Evolutionary conservation across 2,888 invertebrate species (phyloP), one percentile per base, ranked within the genome.

Genomic region (Idaea dimidiata): DNA sequence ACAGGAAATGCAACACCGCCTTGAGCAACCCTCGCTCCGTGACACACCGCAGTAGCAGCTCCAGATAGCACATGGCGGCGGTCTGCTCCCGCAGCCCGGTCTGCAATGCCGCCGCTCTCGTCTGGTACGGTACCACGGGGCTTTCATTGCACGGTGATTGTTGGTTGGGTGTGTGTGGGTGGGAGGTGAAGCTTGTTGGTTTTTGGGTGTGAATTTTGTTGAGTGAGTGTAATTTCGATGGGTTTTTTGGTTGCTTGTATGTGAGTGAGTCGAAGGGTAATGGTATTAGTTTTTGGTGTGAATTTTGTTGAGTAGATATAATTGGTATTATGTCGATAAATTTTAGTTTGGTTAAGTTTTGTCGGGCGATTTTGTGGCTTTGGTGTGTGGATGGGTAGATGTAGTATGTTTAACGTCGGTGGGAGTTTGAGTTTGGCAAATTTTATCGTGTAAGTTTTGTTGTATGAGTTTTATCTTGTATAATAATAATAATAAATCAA

Each of bases 11-110:
- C 31, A 99, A 93, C 76, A 98, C 95, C 0, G 97, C 95, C 72
- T 96, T 94, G 71, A 99, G 90, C 61, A 99, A 91, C 0, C 97
- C 96, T 0, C 97, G 96, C 73, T 97, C 96, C 0, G 97, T 96
- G 16, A 97, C 96, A 60, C 97, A 97, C 59, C 99, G 94, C 68
- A 99, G 87, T 75, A 98, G 95, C 72, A 99, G 93, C 88, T 99
- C 98, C 68, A 99, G 94, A 89, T 99, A 99, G 7, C 97, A 97
- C 80, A 97, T 98, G 10, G 98, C 97, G 59, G 98, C 97, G 64
- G 98, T 95, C 82, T 98, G 96, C 86, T 99, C 98, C 71, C 96
- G 96, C 73, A 96, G 94, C 66, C 97, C 96, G 86, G 95, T 97
- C 97, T 98, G 95, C 87, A 95, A 94, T 88, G 89, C 78, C 77